A percentile compares a stretch with the other conserved stretches of the same genome.
These are phyloP conservation scores for Oscheius sp. DNA, from an alignment of 1,140 invertebrate genomes.

Conservation along the genomic window DNA sequence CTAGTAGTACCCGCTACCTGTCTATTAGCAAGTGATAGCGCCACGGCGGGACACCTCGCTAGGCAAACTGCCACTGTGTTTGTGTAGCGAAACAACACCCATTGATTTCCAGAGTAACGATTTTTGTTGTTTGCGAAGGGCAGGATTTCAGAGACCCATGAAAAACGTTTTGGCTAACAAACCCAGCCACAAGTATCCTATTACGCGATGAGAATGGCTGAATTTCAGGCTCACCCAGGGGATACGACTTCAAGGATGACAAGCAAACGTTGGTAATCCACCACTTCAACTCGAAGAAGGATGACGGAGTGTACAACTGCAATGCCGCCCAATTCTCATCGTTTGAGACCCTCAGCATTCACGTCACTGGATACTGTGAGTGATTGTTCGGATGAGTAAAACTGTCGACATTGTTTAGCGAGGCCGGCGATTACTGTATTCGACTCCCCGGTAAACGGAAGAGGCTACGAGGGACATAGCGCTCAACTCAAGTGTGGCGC, in stretches of 20 bases:
- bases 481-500: slow-evolving; percentile 39
- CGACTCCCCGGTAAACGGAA: slow-evolving; percentile 27
- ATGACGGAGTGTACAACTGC: slow-evolving; percentile 44
- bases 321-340: slow-evolving; percentile 39
- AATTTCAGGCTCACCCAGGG: slow-evolving; percentile 34
- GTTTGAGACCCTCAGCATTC: slow-evolving; percentile 39
- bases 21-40: neutral
- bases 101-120: neutral
- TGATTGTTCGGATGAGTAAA: neutral
- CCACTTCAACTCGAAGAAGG: slow-evolving; percentile 32
- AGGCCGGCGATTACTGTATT: slow-evolving; percentile 39
- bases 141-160: neutral
- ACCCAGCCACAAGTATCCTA: neutral
- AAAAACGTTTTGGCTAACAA: neutral
- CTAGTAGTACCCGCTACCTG: neutral
- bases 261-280: slow-evolving; percentile 40
- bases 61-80: slow-evolving; percentile 5
- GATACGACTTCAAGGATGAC: slow-evolving; percentile 39
- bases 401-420: slow-evolving; percentile 24
- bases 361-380: slow-evolving; percentile 43
- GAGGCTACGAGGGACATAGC: slow-evolving; percentile 35
- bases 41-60: neutral
- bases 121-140: slow-evolving; percentile 1
- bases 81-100: neutral
- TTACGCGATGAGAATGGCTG: neutral